Conservation (phyloP, 2,888 invertebrate genomes). For the Caenorhabditis imperialis region DNA sequence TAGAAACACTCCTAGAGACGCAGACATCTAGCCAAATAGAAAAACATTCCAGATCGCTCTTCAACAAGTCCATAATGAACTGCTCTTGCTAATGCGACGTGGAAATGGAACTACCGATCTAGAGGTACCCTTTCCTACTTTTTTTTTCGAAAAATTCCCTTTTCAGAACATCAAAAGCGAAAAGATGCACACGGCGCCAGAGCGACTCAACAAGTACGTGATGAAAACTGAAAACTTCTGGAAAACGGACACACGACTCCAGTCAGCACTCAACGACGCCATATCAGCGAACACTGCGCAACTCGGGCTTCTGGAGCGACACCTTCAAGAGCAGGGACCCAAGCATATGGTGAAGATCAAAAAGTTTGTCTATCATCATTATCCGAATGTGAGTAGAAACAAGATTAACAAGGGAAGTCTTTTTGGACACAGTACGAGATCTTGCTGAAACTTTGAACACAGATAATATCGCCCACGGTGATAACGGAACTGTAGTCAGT, state of each 20-base stretch:
- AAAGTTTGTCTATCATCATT: constrained; percentile 23
- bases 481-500: too few relatives aligned
- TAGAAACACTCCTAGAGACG: too few relatives aligned
- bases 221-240: constrained; percentile 32
- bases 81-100: constrained; percentile 24
- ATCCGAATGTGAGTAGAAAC: constrained; percentile 16
- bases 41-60: constrained; percentile 27
- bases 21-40: too few relatives aligned
- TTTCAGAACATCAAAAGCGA: constrained; percentile 25
- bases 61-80: constrained; percentile 18
- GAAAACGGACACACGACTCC: constrained; percentile 26
- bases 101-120: constrained; percentile 31
- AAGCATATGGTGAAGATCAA: constrained; percentile 22
- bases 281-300: constrained; percentile 17
- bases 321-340: constrained; percentile 27
- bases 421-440: too few relatives aligned
- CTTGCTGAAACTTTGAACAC: too few relatives aligned
- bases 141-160: neutral
- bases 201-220: constrained; percentile 27
- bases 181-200: constrained; percentile 22
- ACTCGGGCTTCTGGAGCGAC: constrained; percentile 25
- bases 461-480: too few relatives aligned
- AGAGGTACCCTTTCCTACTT: neutral
- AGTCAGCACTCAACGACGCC: constrained; percentile 35
- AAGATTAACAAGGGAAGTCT: too few relatives aligned